Conservation (phyloP, 2,888 invertebrate species). For the Allolobophora icterica region DNA sequence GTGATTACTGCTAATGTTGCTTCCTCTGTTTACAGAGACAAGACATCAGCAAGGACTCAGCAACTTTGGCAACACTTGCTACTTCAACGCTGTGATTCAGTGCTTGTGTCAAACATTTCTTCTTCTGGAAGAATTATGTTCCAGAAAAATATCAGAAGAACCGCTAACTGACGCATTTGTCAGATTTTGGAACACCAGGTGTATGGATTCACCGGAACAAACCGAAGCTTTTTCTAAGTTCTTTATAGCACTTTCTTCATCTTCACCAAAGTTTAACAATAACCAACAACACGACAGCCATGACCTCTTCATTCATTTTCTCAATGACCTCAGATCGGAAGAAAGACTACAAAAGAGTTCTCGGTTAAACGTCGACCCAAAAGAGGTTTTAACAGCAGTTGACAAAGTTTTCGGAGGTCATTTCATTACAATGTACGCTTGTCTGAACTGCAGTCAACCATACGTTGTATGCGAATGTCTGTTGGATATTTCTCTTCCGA, state of each 20-base stretch:
- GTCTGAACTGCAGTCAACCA: neutral
- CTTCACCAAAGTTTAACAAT: neutral
- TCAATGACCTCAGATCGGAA: neutral
- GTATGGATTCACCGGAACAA: neutral
- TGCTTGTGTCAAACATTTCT: neutral
- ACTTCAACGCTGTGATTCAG: neutral
- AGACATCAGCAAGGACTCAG: neutral
- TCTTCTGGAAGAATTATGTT: neutral
- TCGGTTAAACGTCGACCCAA: neutral
- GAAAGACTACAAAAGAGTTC: neutral
- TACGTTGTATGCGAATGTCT: neutral
- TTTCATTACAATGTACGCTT: neutral
- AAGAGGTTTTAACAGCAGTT: neutral
- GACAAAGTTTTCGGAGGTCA: conserved; percentile 12
- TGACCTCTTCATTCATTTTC: conserved; percentile 22
- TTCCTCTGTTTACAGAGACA: neutral
- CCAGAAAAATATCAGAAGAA: neutral
- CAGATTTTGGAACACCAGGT: neutral
- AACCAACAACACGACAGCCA: neutral
- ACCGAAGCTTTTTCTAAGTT: neutral
- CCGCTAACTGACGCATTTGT: neutral
- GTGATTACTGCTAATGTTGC: neutral
- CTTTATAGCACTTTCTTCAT: neutral
- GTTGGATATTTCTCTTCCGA: neutral
- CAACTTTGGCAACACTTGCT: conserved; percentile 20